Base-by-base conservation (phyloP, 2,888 invertebrate species). In the Pycnomerus fuliginosus region DNA sequence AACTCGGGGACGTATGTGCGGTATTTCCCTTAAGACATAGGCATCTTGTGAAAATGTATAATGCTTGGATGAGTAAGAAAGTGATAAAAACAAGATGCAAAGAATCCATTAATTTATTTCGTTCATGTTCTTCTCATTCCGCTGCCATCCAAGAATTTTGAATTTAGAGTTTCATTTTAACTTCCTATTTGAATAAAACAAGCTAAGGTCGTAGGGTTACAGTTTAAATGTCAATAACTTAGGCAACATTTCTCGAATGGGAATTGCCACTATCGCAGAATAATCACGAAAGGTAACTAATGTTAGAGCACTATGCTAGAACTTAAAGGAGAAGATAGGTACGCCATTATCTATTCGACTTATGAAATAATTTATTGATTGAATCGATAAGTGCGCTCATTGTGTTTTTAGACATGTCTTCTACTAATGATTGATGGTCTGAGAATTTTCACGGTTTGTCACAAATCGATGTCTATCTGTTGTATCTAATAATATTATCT, bases 141-240 rank as follows among this genome's bases (percentile, higher is more conserved):
- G 38, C 43, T 49, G 53, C 48, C 52, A 48, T 27, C 16, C 20
- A 39, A 44, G 50, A 41, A 54, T 56, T 54, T 52, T 46, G 44
- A 51, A 52, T 54, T 51, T 56, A 52, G 50, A 53, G 50, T 55
- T 53, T 48, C 44, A 41, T 40, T n/a, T n/a, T 40, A 48, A 53
- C 53, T 53, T 53, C 53, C 50, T 50, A 56, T 56, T 53, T 53
- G 46, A 51, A 55, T 51, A 52, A 42, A n/a, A 53, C 52, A 55
- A 44, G 51, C 16, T 27, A 37, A 32, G 44, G 37, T 37, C 37
- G 25, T 30, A 22, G 24, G 37, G 44, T 32, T 28, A 29, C 13
- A 23, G 38, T 31, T 44, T 31, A 44, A 38, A 44, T 44, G 38
- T 44, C 44, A 22, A 44, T 38, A 33, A n/a, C n/a, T n/a, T n/a